Conservation (phyloP, 2,113 vertebrate species). For the Dipodomys spectabilis region DNA sequence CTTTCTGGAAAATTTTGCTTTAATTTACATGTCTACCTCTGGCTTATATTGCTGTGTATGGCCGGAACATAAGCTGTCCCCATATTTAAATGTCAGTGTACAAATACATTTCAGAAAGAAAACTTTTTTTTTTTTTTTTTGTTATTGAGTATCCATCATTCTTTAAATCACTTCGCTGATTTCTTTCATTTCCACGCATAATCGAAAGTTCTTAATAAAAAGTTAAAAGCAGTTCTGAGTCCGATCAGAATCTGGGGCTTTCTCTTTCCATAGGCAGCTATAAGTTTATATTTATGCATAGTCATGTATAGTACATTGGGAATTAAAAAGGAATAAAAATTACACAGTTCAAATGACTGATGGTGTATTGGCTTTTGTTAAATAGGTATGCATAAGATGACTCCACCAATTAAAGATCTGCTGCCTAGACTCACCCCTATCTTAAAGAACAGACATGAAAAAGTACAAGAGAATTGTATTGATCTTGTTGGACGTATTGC, state of each 20-base stretch:
- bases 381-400: slow-evolving; percentile 99
- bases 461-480: slow-evolving; percentile 99
- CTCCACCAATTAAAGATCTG: slow-evolving; percentile 98
- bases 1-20: slow-evolving; percentile 79
- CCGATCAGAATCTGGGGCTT: slow-evolving; percentile 65
- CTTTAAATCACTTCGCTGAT: slow-evolving; percentile 77
- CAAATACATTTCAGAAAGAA: slow-evolving; percentile 75
- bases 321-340: neutral
- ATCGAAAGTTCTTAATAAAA: slow-evolving; percentile 71
- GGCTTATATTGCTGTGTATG: slow-evolving; percentile 74
- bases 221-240: slow-evolving; percentile 58
- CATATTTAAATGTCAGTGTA: slow-evolving; percentile 72
- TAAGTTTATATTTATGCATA: slow-evolving; percentile 65
- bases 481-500: slow-evolving; percentile 99
- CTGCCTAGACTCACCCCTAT: slow-evolving; percentile 97
- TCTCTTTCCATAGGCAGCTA: slow-evolving; percentile 71
- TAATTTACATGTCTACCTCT: slow-evolving; percentile 77
- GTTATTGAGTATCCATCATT: slow-evolving; percentile 68
- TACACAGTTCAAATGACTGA: slow-evolving; percentile 48
- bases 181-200: slow-evolving; percentile 74
- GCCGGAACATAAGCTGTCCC: slow-evolving; percentile 71
- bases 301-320: slow-evolving; percentile 34
- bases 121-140: slow-evolving; percentile 39
- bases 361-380: slow-evolving; percentile 60
- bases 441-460: slow-evolving; percentile 99